Conservation (phyloP, 2,113 vertebrate species). For the Eolophus roseicapilla region DNA sequence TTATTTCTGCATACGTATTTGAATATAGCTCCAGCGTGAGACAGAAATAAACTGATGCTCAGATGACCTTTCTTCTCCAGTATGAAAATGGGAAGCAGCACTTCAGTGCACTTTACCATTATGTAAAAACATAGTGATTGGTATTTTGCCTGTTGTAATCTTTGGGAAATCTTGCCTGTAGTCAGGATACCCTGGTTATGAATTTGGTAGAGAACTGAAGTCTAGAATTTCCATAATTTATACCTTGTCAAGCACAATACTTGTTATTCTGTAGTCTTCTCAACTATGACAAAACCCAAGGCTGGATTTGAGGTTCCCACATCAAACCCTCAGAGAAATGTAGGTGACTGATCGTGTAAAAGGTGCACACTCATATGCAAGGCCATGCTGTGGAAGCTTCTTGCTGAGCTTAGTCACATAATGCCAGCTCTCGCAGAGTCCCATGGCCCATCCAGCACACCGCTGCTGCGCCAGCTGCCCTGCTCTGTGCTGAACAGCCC, state of each 20-base stretch:
- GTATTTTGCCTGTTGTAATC: background rate
- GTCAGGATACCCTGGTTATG: background rate
- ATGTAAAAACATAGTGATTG: background rate
- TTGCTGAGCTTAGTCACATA: accelerated
- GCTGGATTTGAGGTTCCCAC: background rate
- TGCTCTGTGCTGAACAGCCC: background rate
- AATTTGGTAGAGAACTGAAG: background rate
- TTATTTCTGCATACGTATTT: background rate
- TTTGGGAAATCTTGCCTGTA: background rate
- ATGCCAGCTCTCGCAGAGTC: background rate
- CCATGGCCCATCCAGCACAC: background rate
- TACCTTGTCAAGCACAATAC: background rate
- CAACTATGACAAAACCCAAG: background rate
- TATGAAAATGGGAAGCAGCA: background rate
- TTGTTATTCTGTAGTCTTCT: background rate
- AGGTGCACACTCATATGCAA: background rate
- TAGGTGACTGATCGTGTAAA: background rate
- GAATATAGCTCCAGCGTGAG: background rate
- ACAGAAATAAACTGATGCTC: background rate
- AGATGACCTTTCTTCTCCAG: background rate
- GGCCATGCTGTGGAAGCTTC: background rate
- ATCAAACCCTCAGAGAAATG: background rate
- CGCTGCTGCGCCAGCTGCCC: background rate
- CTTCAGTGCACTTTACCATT: background rate
- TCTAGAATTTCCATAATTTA: background rate